A percentile compares a stretch with the other conserved stretches of the same genome.
These are phyloP conservation scores for Caenorhabditis virilis DNA, from an alignment of 2,888 invertebrate species.

Conservation along the genomic window DNA sequence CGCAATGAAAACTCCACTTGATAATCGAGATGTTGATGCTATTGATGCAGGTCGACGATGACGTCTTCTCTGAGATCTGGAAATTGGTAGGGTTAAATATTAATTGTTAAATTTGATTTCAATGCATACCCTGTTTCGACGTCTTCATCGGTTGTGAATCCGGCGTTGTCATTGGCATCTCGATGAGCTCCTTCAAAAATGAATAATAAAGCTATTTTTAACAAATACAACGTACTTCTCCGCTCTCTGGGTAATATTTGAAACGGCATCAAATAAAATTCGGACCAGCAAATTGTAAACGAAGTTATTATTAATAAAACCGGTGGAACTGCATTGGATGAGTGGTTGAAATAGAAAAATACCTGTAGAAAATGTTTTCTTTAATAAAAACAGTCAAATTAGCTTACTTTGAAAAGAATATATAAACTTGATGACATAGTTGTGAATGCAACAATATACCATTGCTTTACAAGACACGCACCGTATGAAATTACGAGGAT, in stretches of 20 bases:
- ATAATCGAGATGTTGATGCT: no score
- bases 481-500: slow-evolving; percentile 52
- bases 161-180: slow-evolving; percentile 14
- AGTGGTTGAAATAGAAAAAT: slow-evolving; percentile 39
- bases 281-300: slow-evolving; percentile 59
- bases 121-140: no score
- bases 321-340: slow-evolving; percentile 43
- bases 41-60: slow-evolving; percentile 9
- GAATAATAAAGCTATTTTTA: not conserved
- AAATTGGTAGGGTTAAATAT: no score
- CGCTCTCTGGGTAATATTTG: slow-evolving; percentile 59
- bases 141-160: slow-evolving; percentile 32
- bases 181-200: slow-evolving; percentile 19
- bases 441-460: slow-evolving; percentile 60
- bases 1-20: slow-evolving; percentile 22
- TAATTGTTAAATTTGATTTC: no score
- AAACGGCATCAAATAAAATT: slow-evolving; percentile 64
- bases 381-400: not conserved
- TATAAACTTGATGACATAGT: slow-evolving; percentile 55
- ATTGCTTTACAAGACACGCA: slow-evolving; percentile 48
- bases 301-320: slow-evolving; percentile 57
- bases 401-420: slow-evolving; percentile 51
- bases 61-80: slow-evolving; percentile 11
- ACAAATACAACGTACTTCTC: slow-evolving; percentile 20
- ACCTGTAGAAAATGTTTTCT: slow-evolving; percentile 23